Percentiles rank a stretch among this genome's conserved stretches.
Evolutionary conservation across 1,140 invertebrate genomes (phyloP).

Genomic region (Sipha flava): DNA sequence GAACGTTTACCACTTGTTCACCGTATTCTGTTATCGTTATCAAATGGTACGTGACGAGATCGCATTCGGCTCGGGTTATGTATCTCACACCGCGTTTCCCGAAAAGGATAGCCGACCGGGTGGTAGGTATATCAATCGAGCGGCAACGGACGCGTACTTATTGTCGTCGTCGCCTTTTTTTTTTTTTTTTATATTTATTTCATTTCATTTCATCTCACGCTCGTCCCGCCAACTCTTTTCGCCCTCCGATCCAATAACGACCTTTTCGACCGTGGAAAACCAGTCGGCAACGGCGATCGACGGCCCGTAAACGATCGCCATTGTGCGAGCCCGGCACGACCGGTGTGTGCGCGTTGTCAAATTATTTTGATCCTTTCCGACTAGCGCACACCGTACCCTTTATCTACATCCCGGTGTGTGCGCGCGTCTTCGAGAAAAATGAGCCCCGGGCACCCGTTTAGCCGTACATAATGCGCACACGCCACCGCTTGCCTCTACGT

Average conservation of each 20-base stretch:
- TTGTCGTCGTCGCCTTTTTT: neutral
- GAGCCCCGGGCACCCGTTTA: too few species aligned
- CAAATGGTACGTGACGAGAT: neutral
- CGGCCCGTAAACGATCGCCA: too few species aligned
- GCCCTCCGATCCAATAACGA: neutral
- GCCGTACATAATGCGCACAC: too few species aligned
- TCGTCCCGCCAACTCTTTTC: neutral
- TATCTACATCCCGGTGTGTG: neutral
- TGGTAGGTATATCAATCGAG: neutral
- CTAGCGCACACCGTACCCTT: too few species aligned
- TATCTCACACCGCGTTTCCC: neutral
- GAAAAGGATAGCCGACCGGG: neutral
- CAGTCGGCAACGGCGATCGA: neutral
- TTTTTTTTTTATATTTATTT: too few species aligned
- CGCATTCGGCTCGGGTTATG: too few species aligned
- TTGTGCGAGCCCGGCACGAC: neutral
- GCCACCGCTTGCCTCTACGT: too few species aligned
- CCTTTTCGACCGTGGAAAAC: neutral
- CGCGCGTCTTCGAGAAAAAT: too few species aligned
- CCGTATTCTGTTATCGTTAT: neutral
- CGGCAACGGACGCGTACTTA: neutral
- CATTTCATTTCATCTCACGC: too few species aligned
- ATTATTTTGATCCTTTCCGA: neutral
- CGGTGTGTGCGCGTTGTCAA: neutral
- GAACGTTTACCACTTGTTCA: too few species aligned